These are phyloP conservation scores for Heliconius hewitsoni DNA, from an alignment of 1,140 invertebrate species.

Conservation along the genomic window DNA sequence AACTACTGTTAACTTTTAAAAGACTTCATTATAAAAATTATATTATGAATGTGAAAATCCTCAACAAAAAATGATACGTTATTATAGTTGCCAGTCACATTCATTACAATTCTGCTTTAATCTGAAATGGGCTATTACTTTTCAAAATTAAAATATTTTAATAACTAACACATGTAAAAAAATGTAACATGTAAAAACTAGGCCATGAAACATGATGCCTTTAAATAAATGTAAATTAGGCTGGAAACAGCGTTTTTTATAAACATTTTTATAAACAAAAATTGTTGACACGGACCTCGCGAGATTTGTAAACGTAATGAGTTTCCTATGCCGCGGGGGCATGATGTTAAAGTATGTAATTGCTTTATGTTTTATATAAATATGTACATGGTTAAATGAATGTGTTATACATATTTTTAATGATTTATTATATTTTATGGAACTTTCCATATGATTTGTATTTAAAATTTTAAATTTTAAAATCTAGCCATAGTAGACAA, in stretches of 20 bases:
- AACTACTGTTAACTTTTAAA: no score
- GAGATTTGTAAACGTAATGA: slow-evolving; percentile 4
- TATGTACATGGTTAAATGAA: background rate
- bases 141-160: background rate
- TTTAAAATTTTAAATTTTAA: no score
- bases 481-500: no score
- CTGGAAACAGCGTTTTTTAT: background rate
- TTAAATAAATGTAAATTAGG: slow-evolving; percentile 6
- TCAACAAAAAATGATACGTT: no score
- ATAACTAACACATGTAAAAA: background rate
- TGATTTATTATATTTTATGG: no score
- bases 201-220: background rate
- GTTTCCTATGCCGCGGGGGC: background rate
- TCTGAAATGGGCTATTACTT: no score
- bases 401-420: background rate
- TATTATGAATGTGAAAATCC: no score
- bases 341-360: background rate
- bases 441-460: no score
- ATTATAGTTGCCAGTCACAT: no score
- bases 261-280: background rate
- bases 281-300: background rate
- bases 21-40: no score
- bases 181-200: background rate
- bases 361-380: background rate
- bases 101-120: no score